phyloP scores from a whole-genome alignment of 2,113 vertebrate genomes.

The Festucalex cinctus region DNA sequence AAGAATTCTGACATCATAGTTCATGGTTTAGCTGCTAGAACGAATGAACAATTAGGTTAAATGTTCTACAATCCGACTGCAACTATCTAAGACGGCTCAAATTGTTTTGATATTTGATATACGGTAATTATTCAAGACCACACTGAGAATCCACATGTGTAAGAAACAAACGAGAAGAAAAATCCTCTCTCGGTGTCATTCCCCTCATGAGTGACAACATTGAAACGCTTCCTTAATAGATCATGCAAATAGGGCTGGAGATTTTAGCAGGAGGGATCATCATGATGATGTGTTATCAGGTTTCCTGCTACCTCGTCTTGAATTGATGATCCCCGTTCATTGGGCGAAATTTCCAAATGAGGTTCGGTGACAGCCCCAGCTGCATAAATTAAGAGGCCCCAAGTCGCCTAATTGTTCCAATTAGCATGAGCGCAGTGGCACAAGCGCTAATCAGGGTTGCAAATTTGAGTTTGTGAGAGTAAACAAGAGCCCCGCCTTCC shows the following conservation, averaged over 20 bases:
- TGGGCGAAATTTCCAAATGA: conserved; percentile 50
- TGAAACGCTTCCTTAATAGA: conserved; percentile 65
- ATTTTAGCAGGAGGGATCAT: conserved; percentile 51
- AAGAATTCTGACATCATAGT: not conserved
- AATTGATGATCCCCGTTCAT: conserved; percentile 70
- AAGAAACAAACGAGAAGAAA: conserved; percentile 32
- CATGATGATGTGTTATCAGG: conserved; percentile 50
- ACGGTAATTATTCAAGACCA: conserved; percentile 52
- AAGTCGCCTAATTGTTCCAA: conserved; percentile 64
- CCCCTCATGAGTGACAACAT: conserved; percentile 50
- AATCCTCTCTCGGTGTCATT: conserved; percentile 8
- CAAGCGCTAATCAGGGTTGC: conserved; percentile 43
- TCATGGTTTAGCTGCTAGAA: not conserved
- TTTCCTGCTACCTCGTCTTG: conserved; percentile 49
- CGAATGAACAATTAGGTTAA: not conserved
- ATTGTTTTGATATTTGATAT: conserved; percentile 35
- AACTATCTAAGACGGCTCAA: conserved; percentile 19
- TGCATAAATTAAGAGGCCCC: conserved; percentile 64
- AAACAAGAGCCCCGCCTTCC: not conserved
- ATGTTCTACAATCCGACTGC: conserved; percentile 1
- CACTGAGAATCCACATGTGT: conserved; percentile 50
- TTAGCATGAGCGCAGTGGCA: conserved; percentile 59
- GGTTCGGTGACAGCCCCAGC: conserved; percentile 39
- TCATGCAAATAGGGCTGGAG: conserved; percentile 62
- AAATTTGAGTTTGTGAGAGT: conserved; percentile 30